Base-by-base conservation (phyloP, 2,888 invertebrate genomes). In the Drosophila colorata region DNA sequence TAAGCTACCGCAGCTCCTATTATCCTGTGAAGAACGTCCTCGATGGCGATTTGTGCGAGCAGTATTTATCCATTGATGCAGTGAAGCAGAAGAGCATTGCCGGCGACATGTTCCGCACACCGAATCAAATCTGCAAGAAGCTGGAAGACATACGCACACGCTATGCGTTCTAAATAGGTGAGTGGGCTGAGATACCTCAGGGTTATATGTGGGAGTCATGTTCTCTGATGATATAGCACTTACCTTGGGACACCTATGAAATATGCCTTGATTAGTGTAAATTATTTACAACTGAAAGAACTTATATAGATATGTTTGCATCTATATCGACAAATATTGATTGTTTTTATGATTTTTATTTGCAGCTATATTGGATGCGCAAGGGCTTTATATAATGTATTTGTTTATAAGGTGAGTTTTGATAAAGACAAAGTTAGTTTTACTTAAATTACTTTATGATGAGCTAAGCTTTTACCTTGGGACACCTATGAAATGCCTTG, bases 1-100 rank as follows among this genome's bases (percentile, higher is more conserved):
- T 99, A 28, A 98, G 98, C 0, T 99, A 96, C 93, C 95, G 99
- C 84, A 99, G 99, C 67, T 98, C 98, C 90, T 99, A 99, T 93
- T 99, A 97, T 91, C 98, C 99, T 74, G 91, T 91, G 8, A 94
- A 98, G 95, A 98, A 98, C 93, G 98, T 99, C 1, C 97, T 99
- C 79, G 99, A 99, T 92, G 99, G 99, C 3, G 99, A 99, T 93
- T 93, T 99, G 48, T 99, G 99, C 92, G 99, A 99, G 92, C 99
- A 99, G 93, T 99, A 97, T 93, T 98, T 98, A 91, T 98, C 98
- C 0, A 94, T 99, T 89, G 99, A 99, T 84, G 95, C 96, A 0
- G 93, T 94, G 0, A 99, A 99, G 92, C 99, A 99, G 92, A 98
- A 98, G 89, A 96, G 96, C 74, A 98, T 99, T 67, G 96, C 99